Conservation (phyloP, 1,140 invertebrate genomes). For the Formica selysi region DNA sequence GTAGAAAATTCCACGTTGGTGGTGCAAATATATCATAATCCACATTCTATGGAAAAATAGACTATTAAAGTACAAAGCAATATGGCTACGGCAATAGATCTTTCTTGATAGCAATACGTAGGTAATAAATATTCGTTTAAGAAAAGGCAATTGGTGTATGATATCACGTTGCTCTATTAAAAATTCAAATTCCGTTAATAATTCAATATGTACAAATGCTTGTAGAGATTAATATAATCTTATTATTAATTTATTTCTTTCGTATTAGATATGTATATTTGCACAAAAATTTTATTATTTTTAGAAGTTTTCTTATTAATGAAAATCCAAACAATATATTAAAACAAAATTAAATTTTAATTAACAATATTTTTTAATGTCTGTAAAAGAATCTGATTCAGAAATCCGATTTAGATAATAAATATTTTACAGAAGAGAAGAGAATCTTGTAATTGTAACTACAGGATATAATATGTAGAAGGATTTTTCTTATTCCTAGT, state of each 20-base stretch:
- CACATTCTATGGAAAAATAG: not conserved
- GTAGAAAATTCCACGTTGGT: not conserved
- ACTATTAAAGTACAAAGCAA: slow-evolving; percentile 4
- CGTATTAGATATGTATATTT: no score
- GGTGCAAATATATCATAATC: slow-evolving; percentile 8
- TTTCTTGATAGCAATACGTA: slow-evolving; percentile 1
- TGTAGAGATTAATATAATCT: not conserved
- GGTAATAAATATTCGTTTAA: slow-evolving; percentile 4
- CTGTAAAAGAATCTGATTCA: not conserved
- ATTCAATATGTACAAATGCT: not conserved
- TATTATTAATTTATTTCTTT: slow-evolving; percentile 16
- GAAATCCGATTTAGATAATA: not conserved
- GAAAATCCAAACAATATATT: not conserved
- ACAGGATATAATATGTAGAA: not conserved
- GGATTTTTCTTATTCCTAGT: not conserved
- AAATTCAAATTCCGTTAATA: not conserved
- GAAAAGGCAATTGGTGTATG: not conserved
- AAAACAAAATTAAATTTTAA: not conserved
- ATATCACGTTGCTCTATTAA: not conserved
- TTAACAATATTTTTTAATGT: not conserved
- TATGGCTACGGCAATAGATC: slow-evolving; percentile 8
- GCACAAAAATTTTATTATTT: no score
- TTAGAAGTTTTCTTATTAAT: no score
- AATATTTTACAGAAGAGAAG: not conserved
- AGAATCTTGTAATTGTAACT: not conserved